Evolutionary conservation across 2,113 vertebrate genomes (phyloP).

Genomic region (Drymodes brunneopygia): DNA sequence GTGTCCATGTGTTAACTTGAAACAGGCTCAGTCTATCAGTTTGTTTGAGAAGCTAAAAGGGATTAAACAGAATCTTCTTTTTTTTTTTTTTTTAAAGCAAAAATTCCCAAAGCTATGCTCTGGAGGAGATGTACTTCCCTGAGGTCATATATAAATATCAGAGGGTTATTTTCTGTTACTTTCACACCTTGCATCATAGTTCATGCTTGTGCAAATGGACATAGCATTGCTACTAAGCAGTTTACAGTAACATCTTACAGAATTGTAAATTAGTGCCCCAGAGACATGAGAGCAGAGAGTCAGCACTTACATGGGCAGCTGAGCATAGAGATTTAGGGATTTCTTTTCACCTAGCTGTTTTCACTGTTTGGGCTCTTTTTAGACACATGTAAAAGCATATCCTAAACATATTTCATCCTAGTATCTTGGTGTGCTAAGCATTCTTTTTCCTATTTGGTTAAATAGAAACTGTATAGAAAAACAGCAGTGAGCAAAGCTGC

Average conservation of each 20-base stretch:
- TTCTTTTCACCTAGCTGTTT: slow-evolving; percentile 31
- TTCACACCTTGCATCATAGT: slow-evolving; percentile 29
- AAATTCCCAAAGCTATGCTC: background rate
- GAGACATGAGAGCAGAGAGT: slow-evolving; percentile 30
- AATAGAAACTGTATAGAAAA: background rate
- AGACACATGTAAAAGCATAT: background rate
- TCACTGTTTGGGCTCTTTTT: background rate
- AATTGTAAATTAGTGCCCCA: slow-evolving; percentile 45
- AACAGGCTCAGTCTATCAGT: background rate
- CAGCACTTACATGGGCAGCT: slow-evolving; percentile 27
- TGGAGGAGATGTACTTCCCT: background rate
- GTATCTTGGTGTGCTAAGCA: background rate
- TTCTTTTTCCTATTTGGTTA: background rate
- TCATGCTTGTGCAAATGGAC: slow-evolving; percentile 41
- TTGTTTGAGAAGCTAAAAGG: background rate
- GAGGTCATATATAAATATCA: slow-evolving; percentile 8
- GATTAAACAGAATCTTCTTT: background rate
- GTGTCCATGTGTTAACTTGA: background rate
- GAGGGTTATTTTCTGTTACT: background rate
- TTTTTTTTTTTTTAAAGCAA: background rate
- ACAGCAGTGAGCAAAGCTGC: background rate
- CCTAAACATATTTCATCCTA: background rate
- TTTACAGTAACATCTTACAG: slow-evolving; percentile 31
- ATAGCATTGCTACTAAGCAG: slow-evolving; percentile 44
- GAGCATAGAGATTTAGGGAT: background rate